Evolutionary conservation across 2,113 vertebrate genomes (phyloP).

Genomic region (Colaptes auratus): DNA sequence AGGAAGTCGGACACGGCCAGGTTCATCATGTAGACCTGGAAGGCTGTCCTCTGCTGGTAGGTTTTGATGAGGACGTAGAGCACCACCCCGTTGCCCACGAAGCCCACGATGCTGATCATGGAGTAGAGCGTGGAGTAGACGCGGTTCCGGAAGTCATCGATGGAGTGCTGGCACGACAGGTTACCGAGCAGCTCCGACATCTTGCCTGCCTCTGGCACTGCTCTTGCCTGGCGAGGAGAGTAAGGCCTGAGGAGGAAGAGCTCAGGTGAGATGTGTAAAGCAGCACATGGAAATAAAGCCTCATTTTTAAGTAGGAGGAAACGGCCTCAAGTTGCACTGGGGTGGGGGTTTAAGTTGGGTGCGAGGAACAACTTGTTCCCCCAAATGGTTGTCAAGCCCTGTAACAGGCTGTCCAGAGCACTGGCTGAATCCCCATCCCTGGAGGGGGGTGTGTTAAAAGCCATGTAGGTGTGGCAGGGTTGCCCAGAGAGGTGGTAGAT

Average conservation of each 20-base stretch:
- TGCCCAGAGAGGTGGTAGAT: too few relatives aligned
- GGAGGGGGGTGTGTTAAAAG: too few relatives aligned
- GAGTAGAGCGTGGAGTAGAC: slow-evolving; percentile 91
- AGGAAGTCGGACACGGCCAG: slow-evolving; percentile 90
- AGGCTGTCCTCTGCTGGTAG: slow-evolving; percentile 81
- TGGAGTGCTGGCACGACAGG: slow-evolving; percentile 64
- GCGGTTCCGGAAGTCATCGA: slow-evolving; percentile 92
- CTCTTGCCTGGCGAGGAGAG: not conserved
- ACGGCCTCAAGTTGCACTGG: too few relatives aligned
- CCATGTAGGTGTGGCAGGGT: too few relatives aligned
- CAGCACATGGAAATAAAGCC: not conserved
- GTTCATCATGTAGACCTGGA: slow-evolving; percentile 94
- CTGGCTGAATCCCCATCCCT: too few relatives aligned
- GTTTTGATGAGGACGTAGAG: slow-evolving; percentile 86
- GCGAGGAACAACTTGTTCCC: too few relatives aligned
- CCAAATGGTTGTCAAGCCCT: too few relatives aligned
- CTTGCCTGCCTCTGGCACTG: not conserved
- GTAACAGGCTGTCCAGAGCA: too few relatives aligned
- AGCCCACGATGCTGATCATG: slow-evolving; percentile 86
- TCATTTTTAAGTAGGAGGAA: not conserved
- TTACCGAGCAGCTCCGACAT: not conserved
- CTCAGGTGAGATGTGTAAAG: not conserved
- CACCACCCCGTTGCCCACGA: slow-evolving; percentile 88
- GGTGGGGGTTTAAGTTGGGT: too few relatives aligned
- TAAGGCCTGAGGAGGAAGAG: not conserved